phyloP scores from a whole-genome alignment of 2,113 vertebrate species.

The Eclectus roratus region DNA sequence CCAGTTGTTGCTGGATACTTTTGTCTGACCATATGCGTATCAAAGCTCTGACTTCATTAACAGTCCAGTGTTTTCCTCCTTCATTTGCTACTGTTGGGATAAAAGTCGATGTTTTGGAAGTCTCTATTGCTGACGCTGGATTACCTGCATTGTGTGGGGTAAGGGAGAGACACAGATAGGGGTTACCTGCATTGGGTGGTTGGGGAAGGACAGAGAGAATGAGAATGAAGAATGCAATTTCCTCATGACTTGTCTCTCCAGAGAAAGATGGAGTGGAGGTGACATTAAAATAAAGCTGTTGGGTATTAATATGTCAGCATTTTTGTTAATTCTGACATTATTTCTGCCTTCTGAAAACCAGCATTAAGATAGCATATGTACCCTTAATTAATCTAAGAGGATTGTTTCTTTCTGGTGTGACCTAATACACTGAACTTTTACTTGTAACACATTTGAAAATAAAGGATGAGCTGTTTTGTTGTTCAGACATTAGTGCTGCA shows the following conservation, averaged over 20 bases:
- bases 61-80: slow-evolving; percentile 89
- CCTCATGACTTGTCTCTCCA: background rate
- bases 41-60: slow-evolving; percentile 86
- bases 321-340: background rate
- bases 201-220: background rate
- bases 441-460: background rate
- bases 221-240: background rate
- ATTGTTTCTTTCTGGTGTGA: background rate
- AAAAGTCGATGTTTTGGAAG: slow-evolving; percentile 47
- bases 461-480: background rate
- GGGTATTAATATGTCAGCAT: background rate
- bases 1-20: slow-evolving; percentile 80
- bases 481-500: background rate
- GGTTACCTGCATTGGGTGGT: slow-evolving; percentile 31
- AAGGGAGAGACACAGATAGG: slow-evolving; percentile 37
- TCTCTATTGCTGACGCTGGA: slow-evolving; percentile 35
- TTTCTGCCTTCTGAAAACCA: background rate
- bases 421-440: background rate
- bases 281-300: background rate
- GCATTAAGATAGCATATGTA: background rate
- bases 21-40: slow-evolving; percentile 85
- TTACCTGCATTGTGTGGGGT: slow-evolving; percentile 61
- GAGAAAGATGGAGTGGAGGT: background rate
- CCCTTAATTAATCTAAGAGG: background rate
- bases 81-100: slow-evolving; percentile 79